Percentiles rank a stretch among this genome's conserved stretches.
These are phyloP conservation scores for Aurelia coerulea DNA, from an alignment of 30 jellyfish, hydroid and myxozoan species.

Conservation along the genomic window DNA sequence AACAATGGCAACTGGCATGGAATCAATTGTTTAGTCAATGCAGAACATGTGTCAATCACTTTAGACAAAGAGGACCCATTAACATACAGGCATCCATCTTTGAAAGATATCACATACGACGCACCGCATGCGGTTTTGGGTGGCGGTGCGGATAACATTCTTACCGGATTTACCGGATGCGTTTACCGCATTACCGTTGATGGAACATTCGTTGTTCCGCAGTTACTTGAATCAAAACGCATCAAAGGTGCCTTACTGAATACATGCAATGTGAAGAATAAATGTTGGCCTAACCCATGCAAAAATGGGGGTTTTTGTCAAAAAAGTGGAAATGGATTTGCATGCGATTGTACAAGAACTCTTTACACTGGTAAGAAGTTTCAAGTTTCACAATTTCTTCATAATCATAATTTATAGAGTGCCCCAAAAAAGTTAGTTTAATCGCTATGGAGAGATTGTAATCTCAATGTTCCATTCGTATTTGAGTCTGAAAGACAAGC, in stretches of 20 bases:
- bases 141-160: constrained; percentile 94
- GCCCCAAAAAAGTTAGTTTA: too few relatives aligned
- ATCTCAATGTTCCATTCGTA: too few relatives aligned
- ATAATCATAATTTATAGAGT: too few relatives aligned
- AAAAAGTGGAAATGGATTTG: constrained; percentile 46
- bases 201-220: constrained; percentile 71
- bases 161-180: constrained; percentile 93
- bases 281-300: constrained; percentile 97
- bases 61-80: constrained; percentile 56
- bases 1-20: constrained; percentile 98
- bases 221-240: constrained; percentile 41
- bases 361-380: constrained; percentile 62
- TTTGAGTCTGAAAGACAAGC: too few relatives aligned
- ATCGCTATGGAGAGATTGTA: too few relatives aligned
- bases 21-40: constrained; percentile 66
- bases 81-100: constrained; percentile 43
- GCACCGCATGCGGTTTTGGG: constrained; percentile 84
- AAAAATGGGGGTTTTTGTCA: constrained; percentile 83
- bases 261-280: constrained; percentile 70
- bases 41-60: constrained; percentile 31
- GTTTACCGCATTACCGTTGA: constrained; percentile 81
- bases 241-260: constrained; percentile 66
- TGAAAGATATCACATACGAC: constrained; percentile 42
- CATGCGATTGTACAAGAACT: constrained; percentile 85
- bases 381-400: too few relatives aligned